Evolutionary conservation across 2,113 vertebrate species (phyloP), one percentile per base, ranked within the genome.

Genomic region (Ophthalmolycus amberensis): DNA sequence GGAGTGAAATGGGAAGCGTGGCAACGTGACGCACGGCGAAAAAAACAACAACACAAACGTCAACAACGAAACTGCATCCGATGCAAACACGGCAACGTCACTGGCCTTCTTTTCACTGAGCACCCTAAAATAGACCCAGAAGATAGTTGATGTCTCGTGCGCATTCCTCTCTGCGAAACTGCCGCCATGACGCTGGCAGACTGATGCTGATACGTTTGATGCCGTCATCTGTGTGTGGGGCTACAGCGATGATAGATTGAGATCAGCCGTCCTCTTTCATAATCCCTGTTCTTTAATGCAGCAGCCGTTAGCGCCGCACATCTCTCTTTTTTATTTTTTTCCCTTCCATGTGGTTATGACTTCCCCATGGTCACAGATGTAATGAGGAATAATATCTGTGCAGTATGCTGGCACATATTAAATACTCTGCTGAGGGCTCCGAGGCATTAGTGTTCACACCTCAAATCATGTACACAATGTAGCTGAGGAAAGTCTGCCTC

Each of bases 331-430:
- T 60, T 70, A 2, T 22, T 56, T 63, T 63, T 77, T 79, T 78
- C 9, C 38, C 64, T 78, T 80, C 76, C 65, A 69, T 82, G 82
- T 80, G 60, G 44, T 75, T 84, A 29, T 72, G 65, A 54, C 75
- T 87, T 87, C 83, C 87, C 85, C 38, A 22, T 88, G 82, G 84
- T 80, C 77, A 82, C 66, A 73, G 79, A 80, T 81, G 68, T 86
- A 90, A 89, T 88, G 76, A 85, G 80, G 50, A 90, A 79, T 68
- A 84, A 64, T 87, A 77, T 79, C 78, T 77, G 58, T 78, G 72
- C 73, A 54, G 56, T 77, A 42, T 60, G 68, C 71, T 72, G 64
- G 40, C 84, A 88, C 74, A 84, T 86, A 88, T 82, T 85, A 77
- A 89, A 71, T 62, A 46, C 50, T 83, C 75, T 86, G 75, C 77